Base-by-base conservation (phyloP, 2,888 invertebrate genomes). In the Tyria jacobaeae region DNA sequence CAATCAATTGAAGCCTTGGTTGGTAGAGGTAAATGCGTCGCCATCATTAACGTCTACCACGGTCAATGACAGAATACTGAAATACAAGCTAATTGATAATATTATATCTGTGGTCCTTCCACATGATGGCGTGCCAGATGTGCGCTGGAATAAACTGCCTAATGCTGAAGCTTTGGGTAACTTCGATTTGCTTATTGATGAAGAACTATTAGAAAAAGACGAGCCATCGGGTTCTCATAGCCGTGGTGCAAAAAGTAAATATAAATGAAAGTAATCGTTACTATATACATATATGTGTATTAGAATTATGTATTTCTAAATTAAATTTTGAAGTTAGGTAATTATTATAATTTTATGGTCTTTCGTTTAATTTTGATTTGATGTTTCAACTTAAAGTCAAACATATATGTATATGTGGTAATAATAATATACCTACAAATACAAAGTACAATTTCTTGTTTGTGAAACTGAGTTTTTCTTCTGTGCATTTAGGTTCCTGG, bases 21-120 rank as follows among this genome's bases (percentile, higher is more conserved):
- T 98, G 9, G 97, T 98, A 51, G 98, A 98, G 92, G 98, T 98
- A 6, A 99, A 99, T 86, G 98, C 99, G 1, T 99, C 99, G 0
- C 99, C 99, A 0, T 99, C 99, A 0, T 89, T 99, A 53, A 97
- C 98, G 14, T 98, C 99, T 0, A 99, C 99, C 0, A 99, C 99
- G 0, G 97, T 97, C 1, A 98, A 97, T 81, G 99, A 99, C 87
- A 95, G 99, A 78, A 98, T 98, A 82, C 94, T 99, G 79, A 99
- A 99, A 88, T 97, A 98, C 81, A 98, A 98, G 91, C 93, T 99
- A 57, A 97, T 99, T 72, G 98, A 98, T 85, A 99, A 99, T 85
- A 97, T 99, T 70, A 95, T 99, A 65, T 97, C 98, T 14, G 96
- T 99, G 35, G 97, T 99, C 0, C 92, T 98, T 14, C 98, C 99